Conservation (phyloP, 2,113 vertebrate genomes). For the Microcebus murinus region DNA sequence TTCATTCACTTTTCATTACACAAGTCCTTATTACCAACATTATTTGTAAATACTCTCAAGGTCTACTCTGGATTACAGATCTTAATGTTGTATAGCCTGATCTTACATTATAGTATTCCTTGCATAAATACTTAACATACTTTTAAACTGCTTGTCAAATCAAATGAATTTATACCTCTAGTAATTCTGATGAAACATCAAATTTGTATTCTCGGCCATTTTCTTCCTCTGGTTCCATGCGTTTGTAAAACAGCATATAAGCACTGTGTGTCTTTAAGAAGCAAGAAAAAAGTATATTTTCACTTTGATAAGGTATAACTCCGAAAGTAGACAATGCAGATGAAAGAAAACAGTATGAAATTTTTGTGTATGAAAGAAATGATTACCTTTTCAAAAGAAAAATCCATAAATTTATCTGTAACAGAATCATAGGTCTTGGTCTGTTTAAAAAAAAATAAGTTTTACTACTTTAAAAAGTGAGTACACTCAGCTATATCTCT, state of each 20-base stretch:
- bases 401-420: conserved; percentile 99
- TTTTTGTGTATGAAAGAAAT: conserved; percentile 51
- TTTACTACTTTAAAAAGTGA: background rate
- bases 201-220: conserved; percentile 96
- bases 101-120: background rate
- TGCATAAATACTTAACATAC: conserved; percentile 1
- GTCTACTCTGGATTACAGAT: background rate
- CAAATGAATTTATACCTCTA: conserved; percentile 91
- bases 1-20: conserved; percentile 1
- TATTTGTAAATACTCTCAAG: background rate
- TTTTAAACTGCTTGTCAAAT: conserved; percentile 67
- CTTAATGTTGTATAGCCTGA: background rate
- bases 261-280: conserved; percentile 96
- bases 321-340: conserved; percentile 43
- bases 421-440: conserved; percentile 99
- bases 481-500: conserved; percentile 5
- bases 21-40: background rate
- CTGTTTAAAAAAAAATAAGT: conserved; percentile 83
- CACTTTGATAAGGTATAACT: conserved; percentile 40
- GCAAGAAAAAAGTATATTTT: conserved; percentile 47
- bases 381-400: conserved; percentile 99
- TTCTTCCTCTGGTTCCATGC: conserved; percentile 98
- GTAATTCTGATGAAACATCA: conserved; percentile 97
- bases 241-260: conserved; percentile 99
- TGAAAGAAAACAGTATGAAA: conserved; percentile 56